phyloP scores from a whole-genome alignment of 2,113 vertebrate species.

The Corythornis cristatus region DNA sequence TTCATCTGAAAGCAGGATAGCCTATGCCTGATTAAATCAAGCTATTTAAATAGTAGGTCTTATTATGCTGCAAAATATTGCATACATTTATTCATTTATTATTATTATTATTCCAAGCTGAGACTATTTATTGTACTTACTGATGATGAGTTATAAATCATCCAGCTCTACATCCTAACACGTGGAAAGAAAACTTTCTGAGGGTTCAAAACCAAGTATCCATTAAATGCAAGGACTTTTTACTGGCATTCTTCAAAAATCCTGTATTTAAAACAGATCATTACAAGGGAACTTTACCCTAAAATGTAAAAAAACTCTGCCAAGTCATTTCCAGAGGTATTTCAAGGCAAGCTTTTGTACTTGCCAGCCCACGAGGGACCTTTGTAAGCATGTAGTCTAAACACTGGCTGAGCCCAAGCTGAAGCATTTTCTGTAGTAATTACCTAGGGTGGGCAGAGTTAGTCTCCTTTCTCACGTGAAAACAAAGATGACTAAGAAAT shows the following conservation, averaged over 20 bases:
- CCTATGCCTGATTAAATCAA: slow-evolving; percentile 10
- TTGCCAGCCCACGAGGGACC: accelerated
- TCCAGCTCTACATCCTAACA: neutral
- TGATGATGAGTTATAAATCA: neutral
- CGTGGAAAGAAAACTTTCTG: neutral
- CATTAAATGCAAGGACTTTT: neutral
- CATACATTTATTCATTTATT: slow-evolving; percentile 12
- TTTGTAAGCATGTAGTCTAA: neutral
- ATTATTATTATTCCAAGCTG: neutral
- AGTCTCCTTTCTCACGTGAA: neutral
- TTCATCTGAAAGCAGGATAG: neutral
- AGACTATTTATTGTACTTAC: neutral
- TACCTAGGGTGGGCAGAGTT: neutral
- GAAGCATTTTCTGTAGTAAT: neutral
- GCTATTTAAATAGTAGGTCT: slow-evolving; percentile 12
- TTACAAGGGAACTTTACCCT: neutral
- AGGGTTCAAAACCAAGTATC: neutral
- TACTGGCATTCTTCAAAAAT: neutral
- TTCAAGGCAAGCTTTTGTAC: neutral
- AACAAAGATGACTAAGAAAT: neutral
- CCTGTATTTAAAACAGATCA: neutral
- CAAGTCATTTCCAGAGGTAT: neutral
- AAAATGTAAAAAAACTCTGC: neutral
- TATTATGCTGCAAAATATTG: slow-evolving; percentile 16
- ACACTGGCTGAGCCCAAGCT: neutral